Evolutionary conservation across 2,797 vertebrate species (phyloP), one percentile per base, ranked within the genome.

Genomic region (Meriones psammophilus): DNA sequence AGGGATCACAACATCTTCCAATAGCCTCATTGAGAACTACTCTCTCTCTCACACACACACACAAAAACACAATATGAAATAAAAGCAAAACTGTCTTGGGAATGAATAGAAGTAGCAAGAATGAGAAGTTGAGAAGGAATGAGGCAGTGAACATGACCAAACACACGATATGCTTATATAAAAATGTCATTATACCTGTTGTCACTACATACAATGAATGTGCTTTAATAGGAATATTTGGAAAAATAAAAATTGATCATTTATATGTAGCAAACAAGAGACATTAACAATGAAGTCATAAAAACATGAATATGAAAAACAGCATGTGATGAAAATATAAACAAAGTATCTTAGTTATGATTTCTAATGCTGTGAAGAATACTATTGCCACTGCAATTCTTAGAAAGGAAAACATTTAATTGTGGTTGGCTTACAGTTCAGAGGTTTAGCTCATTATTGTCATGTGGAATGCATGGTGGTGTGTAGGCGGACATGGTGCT

Each of bases 281-380:
- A 54, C 12, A 30, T 66, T 91, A 78, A 90, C 66, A 28, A 60
- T 36, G 56, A 85, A 79, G 6, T 68, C 69, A 39, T 36, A 80
- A 68, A 96, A 89, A 22, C 10, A 50, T 14, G 46, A 85, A 50
- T 33, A 10, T 93, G 58, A 84, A 89, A 89, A 85, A 87, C n/a
- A n/a, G n/a, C 76, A 62, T 73, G 17, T 80, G 58, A 93, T 9
- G 30, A 76, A 66, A 93, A 89, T 80, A 88, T 71, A 89, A 94
- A 79, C 56, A 94, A 73, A 24, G 9, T 39, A 24, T 73, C 36
- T 39, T 73, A 73, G 36, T 50, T 9, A 50, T 1, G 36, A 12
- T 39, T 73, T 73, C 36, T 73, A 39, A 12, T 73, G 71, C 18
- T 73, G 20, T n/a, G 17, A 71, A 36, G n/a, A 71, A 73, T 1